Evolutionary conservation across 1,140 invertebrate species (phyloP).

Genomic region (Cardiocondyla obscurior): DNA sequence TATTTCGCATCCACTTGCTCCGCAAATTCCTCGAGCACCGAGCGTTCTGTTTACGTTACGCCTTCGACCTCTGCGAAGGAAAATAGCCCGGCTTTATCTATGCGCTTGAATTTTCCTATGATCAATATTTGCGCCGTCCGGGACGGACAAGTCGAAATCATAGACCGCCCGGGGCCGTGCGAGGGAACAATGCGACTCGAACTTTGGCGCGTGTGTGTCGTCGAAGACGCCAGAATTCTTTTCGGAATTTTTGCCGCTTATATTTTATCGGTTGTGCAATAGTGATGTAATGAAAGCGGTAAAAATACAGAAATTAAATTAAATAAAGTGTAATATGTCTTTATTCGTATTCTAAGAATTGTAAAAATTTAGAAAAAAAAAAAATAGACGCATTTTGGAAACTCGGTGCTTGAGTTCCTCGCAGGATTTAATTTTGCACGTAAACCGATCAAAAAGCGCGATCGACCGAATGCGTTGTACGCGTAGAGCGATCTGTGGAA

Average conservation of each 20-base stretch:
- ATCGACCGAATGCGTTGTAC: not conserved
- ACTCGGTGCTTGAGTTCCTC: not conserved
- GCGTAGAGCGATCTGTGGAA: not conserved
- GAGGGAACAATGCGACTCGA: not conserved
- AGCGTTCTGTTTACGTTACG: slow-evolving; percentile 16
- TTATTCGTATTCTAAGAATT: not conserved
- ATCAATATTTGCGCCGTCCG: slow-evolving; percentile 16
- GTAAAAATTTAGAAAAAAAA: too few species aligned
- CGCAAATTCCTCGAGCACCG: slow-evolving; percentile 5
- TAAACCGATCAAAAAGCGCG: not conserved
- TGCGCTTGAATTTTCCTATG: not conserved
- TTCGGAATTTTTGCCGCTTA: too few species aligned
- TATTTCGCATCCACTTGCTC: slow-evolving; percentile 11
- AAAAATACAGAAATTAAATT: not conserved
- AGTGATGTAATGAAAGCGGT: not conserved
- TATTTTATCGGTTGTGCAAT: too few species aligned
- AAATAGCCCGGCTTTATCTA: slow-evolving; percentile 39
- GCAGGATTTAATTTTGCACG: not conserved
- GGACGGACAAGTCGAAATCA: not conserved
- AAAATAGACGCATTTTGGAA: not conserved
- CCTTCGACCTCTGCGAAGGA: slow-evolving; percentile 14
- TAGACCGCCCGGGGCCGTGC: not conserved
- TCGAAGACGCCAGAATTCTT: too few species aligned
- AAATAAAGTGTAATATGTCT: not conserved
- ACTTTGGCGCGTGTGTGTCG: not conserved